Conservation (phyloP, 2,113 vertebrate genomes). For the Marcusenius ussheri region DNA sequence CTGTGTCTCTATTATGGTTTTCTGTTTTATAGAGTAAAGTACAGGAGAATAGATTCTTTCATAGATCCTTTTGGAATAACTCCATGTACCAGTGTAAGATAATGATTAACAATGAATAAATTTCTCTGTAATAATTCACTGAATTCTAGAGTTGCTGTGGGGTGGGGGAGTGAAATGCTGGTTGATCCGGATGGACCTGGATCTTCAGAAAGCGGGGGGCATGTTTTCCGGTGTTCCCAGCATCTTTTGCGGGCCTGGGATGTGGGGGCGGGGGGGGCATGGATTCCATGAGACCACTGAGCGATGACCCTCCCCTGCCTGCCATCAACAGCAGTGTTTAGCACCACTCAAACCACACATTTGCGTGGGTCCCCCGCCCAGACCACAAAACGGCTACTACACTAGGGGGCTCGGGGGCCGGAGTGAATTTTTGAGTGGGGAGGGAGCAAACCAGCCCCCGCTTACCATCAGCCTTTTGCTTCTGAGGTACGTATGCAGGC, state of each 20-base stretch:
- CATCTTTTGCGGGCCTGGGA: not conserved
- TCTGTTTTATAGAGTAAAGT: not conserved
- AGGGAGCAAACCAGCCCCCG: too few species aligned
- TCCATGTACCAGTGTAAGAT: not conserved
- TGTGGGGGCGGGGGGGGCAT: not conserved
- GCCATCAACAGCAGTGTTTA: not conserved
- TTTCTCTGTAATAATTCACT: constrained; percentile 10
- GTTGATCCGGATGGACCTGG: not conserved
- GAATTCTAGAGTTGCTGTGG: not conserved
- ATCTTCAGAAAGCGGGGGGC: not conserved
- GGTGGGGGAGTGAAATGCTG: not conserved
- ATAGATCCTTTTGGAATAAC: not conserved
- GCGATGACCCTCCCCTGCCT: not conserved
- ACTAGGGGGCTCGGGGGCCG: too few species aligned
- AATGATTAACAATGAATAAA: constrained; percentile 13
- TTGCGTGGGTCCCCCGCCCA: not conserved
- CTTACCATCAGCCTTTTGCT: not conserved
- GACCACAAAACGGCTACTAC: too few species aligned
- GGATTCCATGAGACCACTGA: not conserved
- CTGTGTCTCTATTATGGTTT: not conserved
- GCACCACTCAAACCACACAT: not conserved
- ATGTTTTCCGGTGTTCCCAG: not conserved
- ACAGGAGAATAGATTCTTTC: not conserved
- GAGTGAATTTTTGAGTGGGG: too few species aligned
- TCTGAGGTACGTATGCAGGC: not conserved